A percentile compares a stretch with the other conserved stretches of the same genome.
Evolutionary conservation across 1,140 invertebrate species (phyloP).

Genomic region (Brachionus manjavacas): DNA sequence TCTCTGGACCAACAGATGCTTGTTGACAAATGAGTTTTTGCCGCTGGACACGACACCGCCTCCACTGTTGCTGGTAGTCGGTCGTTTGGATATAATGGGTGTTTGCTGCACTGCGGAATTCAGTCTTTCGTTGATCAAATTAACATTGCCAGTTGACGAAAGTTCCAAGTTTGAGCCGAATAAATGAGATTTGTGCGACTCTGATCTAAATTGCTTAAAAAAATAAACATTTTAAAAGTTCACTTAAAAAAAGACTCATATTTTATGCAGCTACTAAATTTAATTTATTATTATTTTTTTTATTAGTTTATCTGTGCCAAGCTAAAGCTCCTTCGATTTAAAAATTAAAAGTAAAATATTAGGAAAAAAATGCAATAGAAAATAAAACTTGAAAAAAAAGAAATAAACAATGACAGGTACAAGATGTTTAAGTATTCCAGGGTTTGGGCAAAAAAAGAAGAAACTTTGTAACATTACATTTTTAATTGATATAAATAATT

Average conservation of each 20-base stretch:
- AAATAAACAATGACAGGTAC: too few species aligned
- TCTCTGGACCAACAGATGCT: slow-evolving; percentile 6
- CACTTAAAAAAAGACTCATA: neutral
- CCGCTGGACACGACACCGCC: neutral
- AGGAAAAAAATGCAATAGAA: too few species aligned
- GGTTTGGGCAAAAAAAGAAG: too few species aligned
- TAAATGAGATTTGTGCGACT: neutral
- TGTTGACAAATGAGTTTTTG: slow-evolving; percentile 16
- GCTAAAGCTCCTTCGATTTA: too few species aligned
- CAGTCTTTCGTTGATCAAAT: neutral
- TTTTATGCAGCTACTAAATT: neutral
- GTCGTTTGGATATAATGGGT: neutral
- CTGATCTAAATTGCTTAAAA: neutral
- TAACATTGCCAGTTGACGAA: neutral
- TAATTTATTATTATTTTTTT: too few species aligned
- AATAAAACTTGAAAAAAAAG: too few species aligned
- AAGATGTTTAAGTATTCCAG: too few species aligned
- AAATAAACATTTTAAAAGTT: neutral
- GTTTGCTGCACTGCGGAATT: neutral
- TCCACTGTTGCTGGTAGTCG: neutral
- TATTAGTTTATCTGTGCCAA: too few species aligned
- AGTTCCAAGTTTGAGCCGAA: slow-evolving; percentile 16
- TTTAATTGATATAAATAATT: too few species aligned
- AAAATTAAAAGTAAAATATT: too few species aligned
- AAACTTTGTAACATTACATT: too few species aligned